phyloP scores from a whole-genome alignment of 2,797 vertebrate genomes.

The Pristis pectinata region DNA sequence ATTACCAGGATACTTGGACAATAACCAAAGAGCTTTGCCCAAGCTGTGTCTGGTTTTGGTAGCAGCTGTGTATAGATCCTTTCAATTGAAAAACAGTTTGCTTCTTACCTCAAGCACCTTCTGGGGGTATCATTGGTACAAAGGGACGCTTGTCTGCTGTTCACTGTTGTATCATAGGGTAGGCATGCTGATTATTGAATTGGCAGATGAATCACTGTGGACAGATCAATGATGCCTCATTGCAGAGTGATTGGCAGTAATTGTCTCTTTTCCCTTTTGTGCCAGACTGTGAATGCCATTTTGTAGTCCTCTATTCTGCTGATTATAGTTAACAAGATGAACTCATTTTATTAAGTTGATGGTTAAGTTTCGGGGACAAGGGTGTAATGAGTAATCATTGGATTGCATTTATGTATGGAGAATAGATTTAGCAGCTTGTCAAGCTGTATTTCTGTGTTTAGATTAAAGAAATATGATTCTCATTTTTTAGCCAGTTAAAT shows the following conservation, averaged over 20 bases:
- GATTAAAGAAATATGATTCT: background rate
- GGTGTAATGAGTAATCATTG: background rate
- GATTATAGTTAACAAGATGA: constrained; percentile 30
- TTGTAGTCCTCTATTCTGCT: background rate
- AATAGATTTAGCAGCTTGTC: background rate
- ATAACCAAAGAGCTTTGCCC: constrained; percentile 47
- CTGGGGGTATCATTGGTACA: constrained; percentile 54
- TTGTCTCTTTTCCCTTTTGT: constrained; percentile 23
- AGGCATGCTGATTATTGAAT: constrained; percentile 15
- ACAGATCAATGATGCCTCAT: background rate
- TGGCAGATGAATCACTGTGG: background rate
- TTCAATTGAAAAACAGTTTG: constrained; percentile 59
- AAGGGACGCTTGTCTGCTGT: constrained; percentile 30
- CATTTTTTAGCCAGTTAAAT: background rate
- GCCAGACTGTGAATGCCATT: background rate
- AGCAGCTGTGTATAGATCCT: constrained; percentile 64
- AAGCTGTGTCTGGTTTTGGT: constrained; percentile 49
- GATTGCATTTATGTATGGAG: background rate
- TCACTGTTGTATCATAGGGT: constrained; percentile 1
- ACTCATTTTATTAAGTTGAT: constrained; percentile 33
- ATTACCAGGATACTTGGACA: constrained; percentile 33
- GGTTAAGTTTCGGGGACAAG: background rate
- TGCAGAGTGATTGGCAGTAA: constrained; percentile 27
- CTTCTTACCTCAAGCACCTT: constrained; percentile 55
- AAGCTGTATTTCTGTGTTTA: background rate